Conservation (phyloP, 2,888 invertebrate species). For the Prosapia bicincta region DNA sequence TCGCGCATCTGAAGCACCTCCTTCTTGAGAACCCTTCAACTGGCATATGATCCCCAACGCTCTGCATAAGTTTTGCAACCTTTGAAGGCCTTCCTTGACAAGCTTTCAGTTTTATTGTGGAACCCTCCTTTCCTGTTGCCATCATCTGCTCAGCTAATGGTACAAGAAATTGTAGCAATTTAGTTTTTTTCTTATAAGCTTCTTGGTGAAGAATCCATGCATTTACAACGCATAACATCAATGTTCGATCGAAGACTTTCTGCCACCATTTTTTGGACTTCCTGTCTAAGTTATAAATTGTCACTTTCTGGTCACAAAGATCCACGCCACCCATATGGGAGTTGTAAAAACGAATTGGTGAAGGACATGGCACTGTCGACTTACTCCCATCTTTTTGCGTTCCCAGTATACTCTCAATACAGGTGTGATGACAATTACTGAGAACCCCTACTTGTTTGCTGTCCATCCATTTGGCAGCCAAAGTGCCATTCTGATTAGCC, state of each 20-base stretch:
- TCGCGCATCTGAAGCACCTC: no score
- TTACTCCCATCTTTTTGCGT: slow-evolving; percentile 41
- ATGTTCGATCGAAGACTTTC: slow-evolving; percentile 40
- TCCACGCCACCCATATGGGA: slow-evolving; percentile 41
- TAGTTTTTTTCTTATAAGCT: slow-evolving; percentile 21
- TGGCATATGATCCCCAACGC: neutral
- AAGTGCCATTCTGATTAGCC: slow-evolving; percentile 32
- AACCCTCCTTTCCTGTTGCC: no score
- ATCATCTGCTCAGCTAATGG: no score
- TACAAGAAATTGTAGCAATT: no score
- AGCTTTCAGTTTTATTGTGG: no score
- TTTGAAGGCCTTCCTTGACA: no score
- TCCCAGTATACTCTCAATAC: slow-evolving; percentile 26
- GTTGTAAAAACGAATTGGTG: slow-evolving; percentile 30
- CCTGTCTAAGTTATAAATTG: slow-evolving; percentile 39
- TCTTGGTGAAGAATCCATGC: slow-evolving; percentile 35
- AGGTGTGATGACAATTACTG: slow-evolving; percentile 39
- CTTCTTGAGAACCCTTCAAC: neutral
- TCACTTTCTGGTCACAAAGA: slow-evolving; percentile 40
- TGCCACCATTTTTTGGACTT: slow-evolving; percentile 41
- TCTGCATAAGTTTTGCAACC: slow-evolving; percentile 8
- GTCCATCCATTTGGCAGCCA: slow-evolving; percentile 39
- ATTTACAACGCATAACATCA: slow-evolving; percentile 40
- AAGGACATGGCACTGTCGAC: slow-evolving; percentile 35
- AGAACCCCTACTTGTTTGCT: slow-evolving; percentile 41